Percentiles rank a stretch among this genome's conserved stretches.
phyloP scores from a whole-genome alignment of 2,113 vertebrate genomes.

The cat (Felis catus) region DNA sequence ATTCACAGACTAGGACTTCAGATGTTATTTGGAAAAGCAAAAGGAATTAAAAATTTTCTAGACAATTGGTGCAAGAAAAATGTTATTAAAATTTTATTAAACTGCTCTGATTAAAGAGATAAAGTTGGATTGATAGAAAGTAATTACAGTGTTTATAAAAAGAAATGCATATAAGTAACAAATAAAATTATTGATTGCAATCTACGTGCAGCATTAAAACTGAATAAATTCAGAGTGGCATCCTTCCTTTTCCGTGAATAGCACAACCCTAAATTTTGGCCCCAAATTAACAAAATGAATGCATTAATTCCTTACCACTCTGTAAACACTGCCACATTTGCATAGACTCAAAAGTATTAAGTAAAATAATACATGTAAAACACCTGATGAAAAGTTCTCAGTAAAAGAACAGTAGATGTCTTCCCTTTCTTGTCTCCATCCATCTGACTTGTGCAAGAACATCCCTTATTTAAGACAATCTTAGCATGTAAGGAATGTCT shows the following conservation, averaged over 20 bases:
- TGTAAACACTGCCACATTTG: neutral
- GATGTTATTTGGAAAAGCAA: conserved; percentile 6
- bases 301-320: neutral
- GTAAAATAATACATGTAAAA: neutral
- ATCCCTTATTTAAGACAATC: neutral
- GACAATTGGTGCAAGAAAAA: neutral
- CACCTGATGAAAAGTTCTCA: neutral
- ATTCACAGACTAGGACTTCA: neutral
- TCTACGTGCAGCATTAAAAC: neutral
- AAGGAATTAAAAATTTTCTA: neutral
- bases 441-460: neutral
- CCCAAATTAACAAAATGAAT: neutral
- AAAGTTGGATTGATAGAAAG: neutral
- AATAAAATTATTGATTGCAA: neutral
- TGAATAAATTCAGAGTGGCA: neutral
- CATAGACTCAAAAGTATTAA: neutral
- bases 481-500: neutral
- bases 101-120: conserved; percentile 11
- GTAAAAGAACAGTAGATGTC: neutral
- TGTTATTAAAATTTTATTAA: neutral
- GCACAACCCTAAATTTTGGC: neutral
- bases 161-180: neutral
- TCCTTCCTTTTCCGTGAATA: neutral
- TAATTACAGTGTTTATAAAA: conserved; percentile 21
- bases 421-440: neutral